Evolutionary conservation across 2,888 invertebrate genomes (phyloP).

Genomic region (Xanthia togata): DNA sequence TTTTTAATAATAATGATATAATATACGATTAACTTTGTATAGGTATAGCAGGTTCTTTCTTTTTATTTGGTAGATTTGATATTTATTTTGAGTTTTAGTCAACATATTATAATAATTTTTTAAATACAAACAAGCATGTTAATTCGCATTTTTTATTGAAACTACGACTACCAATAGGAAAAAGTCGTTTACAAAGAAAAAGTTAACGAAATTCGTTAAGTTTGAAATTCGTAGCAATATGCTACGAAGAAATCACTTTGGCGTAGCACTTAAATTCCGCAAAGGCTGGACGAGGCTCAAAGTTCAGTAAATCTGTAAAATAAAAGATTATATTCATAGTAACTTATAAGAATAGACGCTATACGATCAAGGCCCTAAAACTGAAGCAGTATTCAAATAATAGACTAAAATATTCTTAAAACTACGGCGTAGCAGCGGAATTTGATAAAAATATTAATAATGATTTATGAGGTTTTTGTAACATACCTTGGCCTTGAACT

Average conservation of each 20-base stretch:
- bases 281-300: neutral
- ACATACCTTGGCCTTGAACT: neutral
- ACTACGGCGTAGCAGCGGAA: neutral
- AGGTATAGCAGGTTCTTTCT: neutral
- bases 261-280: neutral
- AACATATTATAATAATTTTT: neutral
- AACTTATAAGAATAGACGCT: neutral
- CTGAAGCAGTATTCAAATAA: neutral
- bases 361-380: neutral
- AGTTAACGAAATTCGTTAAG: neutral
- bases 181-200: neutral
- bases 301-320: neutral
- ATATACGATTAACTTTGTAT: slow-evolving; percentile 12
- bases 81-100: slow-evolving; percentile 3
- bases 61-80: neutral
- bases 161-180: neutral
- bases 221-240: slow-evolving; percentile 19
- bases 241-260: slow-evolving; percentile 1
- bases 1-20: slow-evolving; percentile 48
- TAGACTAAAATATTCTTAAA: neutral
- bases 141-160: neutral
- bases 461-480: neutral
- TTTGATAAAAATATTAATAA: neutral
- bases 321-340: neutral
- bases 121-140: neutral